These are phyloP conservation scores for Melospiza melodia DNA, from an alignment of 2,113 vertebrate genomes.

Conservation along the genomic window DNA sequence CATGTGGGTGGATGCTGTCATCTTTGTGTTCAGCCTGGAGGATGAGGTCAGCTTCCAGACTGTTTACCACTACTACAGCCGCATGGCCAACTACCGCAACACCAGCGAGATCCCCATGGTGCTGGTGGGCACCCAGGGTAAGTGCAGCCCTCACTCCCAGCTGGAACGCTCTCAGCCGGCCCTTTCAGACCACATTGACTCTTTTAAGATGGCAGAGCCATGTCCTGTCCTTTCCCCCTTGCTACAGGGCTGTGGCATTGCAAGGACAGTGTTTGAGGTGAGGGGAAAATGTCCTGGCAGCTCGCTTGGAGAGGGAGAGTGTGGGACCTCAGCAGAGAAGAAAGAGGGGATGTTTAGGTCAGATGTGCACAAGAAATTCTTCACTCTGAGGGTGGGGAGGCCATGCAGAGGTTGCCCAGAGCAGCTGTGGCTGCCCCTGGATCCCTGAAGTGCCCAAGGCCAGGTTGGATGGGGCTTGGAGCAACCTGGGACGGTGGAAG, in stretches of 20 bases:
- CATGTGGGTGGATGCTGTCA: conserved; percentile 96
- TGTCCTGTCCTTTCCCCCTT: neutral
- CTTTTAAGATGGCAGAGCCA: neutral
- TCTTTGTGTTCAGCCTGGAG: conserved; percentile 98
- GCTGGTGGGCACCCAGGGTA: conserved; percentile 96
- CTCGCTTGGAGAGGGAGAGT: neutral
- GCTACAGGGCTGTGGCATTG: accelerated
- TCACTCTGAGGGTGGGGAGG: accelerated
- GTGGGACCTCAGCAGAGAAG: neutral
- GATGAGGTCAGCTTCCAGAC: conserved; percentile 98
- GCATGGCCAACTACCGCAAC: conserved; percentile 91
- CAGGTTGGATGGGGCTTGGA: accelerated
- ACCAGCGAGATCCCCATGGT: conserved; percentile 91
- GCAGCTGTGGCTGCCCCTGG: neutral
- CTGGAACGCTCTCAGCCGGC: neutral
- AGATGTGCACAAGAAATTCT: neutral
- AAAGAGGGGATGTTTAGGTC: neutral
- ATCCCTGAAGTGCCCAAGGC: neutral
- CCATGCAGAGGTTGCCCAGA: neutral
- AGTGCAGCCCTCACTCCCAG: neutral
- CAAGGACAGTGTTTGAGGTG: neutral
- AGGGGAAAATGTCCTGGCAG: neutral
- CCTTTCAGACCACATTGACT: accelerated
- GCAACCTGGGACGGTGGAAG: accelerated
- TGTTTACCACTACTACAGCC: conserved; percentile 97